Base-by-base conservation (phyloP, 2,113 vertebrate species). In the Zosterops japonicus region DNA sequence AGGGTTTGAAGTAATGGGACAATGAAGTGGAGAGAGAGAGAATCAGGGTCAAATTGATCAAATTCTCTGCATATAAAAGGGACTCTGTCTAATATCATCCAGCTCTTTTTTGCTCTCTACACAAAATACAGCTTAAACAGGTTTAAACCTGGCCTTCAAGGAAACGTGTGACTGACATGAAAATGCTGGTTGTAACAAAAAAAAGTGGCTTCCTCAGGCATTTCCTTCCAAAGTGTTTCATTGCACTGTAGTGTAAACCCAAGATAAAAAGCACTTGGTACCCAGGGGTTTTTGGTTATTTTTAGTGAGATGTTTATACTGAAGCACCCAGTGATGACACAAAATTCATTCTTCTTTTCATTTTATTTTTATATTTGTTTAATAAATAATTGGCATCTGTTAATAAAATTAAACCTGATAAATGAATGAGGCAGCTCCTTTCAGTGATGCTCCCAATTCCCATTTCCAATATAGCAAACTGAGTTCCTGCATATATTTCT, bases 31-130 rank as follows among this genome's bases (percentile, higher is more conserved):
- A 95, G 93, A 90, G 89, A 85, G 65, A 96, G 79, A 97, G 93
- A 98, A 97, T 97, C 94, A 95, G 92, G 91, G 88, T 97, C 95
- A 97, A 97, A 98, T 83, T 90, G 97, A 98, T 97, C 88, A 86
- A 89, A 96, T 97, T 96, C 94, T 82, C 94, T 94, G 84, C 55
- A 55, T 89, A 93, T 97, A 94, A 96, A 98, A 97, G 81, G 80
- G 91, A 97, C 97, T 97, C 95, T 97, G 79, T 87, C 84, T 96
- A 97, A 97, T 97, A 97, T 95, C 76, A 91, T 57, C 53, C 46
- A 80, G 57, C 44, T 94, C 72, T 91, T 91, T 86, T 83, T 92
- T 89, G 76, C 93, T 97, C 95, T 97, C 90, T 94, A 96, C 97
- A 97, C 72, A 93, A 46, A 97, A 96, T 96, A 97, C 94, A 86